Evolutionary conservation across 1,140 invertebrate species (phyloP).

Genomic region (Magallana ariakensis): DNA sequence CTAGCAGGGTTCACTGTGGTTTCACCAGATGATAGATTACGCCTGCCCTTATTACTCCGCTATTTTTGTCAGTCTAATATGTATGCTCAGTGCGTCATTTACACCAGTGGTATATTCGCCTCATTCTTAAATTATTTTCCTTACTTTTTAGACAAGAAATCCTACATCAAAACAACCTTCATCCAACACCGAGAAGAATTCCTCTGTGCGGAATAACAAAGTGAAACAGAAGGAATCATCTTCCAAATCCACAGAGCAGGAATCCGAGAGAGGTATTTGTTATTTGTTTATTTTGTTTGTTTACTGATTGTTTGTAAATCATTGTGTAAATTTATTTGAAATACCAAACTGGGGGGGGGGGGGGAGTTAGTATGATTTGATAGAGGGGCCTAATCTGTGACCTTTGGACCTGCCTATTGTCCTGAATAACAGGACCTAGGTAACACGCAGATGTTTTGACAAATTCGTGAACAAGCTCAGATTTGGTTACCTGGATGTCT

Average conservation of each 20-base stretch:
- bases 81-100: background rate
- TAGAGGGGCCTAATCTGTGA: background rate
- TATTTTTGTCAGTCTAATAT: slow-evolving; percentile 17
- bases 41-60: background rate
- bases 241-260: background rate
- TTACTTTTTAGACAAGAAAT: slow-evolving; percentile 5
- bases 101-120: background rate
- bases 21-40: slow-evolving; percentile 28
- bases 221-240: background rate
- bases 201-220: slow-evolving; percentile 6
- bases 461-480: background rate
- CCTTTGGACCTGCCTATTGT: background rate
- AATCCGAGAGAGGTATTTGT: background rate
- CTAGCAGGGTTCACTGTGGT: slow-evolving; percentile 1
- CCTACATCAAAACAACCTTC: slow-evolving; percentile 14
- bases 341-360: background rate
- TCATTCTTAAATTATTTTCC: background rate
- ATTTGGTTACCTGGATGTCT: background rate
- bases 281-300: background rate
- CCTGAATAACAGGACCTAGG: background rate
- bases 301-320: background rate
- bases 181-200: background rate
- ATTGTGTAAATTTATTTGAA: no score
- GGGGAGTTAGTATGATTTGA: background rate
- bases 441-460: slow-evolving; percentile 7